Evolutionary conservation across 2,113 vertebrate genomes (phyloP), one percentile per base, ranked within the genome.

Genomic region (Genyomyrus donnyi): DNA sequence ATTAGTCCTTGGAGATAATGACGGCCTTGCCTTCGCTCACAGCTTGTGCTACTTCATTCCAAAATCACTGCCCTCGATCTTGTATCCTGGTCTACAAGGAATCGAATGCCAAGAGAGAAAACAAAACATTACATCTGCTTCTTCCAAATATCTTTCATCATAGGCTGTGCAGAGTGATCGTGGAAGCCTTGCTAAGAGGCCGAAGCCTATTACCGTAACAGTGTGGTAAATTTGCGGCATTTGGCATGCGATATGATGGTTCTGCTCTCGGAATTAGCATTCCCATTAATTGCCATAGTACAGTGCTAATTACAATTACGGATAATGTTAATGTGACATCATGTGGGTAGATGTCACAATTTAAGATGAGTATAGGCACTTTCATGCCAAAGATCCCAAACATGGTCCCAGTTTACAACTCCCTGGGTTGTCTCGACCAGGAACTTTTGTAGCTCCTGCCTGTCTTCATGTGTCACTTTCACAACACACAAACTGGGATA

Each of bases 1-100:
- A 86, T 86, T 86, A 86, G 9, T 86, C 48, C 46, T n/a, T 86
- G 45, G 84, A 48, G 84, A 86, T 86, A 86, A 86, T 86, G 48
- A 50, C 0, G 10, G 3, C 10, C n/a, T 27, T 49, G 45, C 83
- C 5, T 80, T 80, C 15, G 0, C 35, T 86, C 46, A 86, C 45
- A 31, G 84, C 24, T 50, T 50, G 13, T n/a, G n/a, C 3, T 15
- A 27, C 42, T 86, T 80, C 74, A 19, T 39, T 80, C n/a, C 45
- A 21, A 86, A 86, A 86, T 45, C 21, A 48, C 42, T 45, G 17
- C 46, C 83, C 42, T 48, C 84, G n/a, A 85, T 46, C 45, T 50
- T 27, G 45, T 50, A 50, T 86, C 27, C 11, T 15, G 46, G 17
- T n/a, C 19, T 50, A 50, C n/a, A 3, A 86, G 45, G 27, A 49